Conservation (phyloP, 2,113 vertebrate species). For the Baryphthengus martii region DNA sequence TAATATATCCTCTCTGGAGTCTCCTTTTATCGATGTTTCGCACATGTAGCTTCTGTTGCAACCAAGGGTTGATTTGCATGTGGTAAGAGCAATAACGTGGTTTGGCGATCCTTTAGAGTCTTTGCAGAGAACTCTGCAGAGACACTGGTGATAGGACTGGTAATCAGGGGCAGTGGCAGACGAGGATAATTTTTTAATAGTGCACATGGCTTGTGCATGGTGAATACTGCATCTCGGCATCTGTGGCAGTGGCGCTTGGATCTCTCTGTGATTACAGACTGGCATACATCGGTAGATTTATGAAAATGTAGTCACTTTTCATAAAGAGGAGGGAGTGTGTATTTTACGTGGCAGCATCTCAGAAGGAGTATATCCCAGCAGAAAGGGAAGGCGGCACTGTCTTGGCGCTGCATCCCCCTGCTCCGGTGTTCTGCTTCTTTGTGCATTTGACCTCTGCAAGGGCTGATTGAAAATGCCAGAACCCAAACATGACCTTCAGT, state of each 20-base stretch:
- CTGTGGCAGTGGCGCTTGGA: neutral
- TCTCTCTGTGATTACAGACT: neutral
- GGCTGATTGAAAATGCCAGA: neutral
- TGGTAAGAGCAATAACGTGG: fast-evolving
- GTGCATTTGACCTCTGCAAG: neutral
- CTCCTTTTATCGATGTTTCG: neutral
- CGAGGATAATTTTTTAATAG: too few relatives aligned
- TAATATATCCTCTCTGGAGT: neutral
- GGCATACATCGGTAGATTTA: neutral
- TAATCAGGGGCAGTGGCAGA: neutral
- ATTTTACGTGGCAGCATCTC: neutral
- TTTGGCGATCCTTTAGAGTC: neutral
- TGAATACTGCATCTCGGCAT: neutral
- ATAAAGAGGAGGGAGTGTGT: fast-evolving
- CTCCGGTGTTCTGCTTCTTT: neutral
- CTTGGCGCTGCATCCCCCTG: fast-evolving
- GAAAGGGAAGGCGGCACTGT: neutral
- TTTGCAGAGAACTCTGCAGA: neutral
- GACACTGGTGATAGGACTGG: too few relatives aligned
- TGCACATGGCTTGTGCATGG: fast-evolving
- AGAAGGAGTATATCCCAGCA: neutral
- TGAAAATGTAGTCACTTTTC: neutral
- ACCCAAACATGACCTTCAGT: fast-evolving
- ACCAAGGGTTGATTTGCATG: fast-evolving
- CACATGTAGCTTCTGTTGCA: neutral